Evolutionary conservation across 2,888 invertebrate species (phyloP).

Genomic region (Philhelius pedissequus): DNA sequence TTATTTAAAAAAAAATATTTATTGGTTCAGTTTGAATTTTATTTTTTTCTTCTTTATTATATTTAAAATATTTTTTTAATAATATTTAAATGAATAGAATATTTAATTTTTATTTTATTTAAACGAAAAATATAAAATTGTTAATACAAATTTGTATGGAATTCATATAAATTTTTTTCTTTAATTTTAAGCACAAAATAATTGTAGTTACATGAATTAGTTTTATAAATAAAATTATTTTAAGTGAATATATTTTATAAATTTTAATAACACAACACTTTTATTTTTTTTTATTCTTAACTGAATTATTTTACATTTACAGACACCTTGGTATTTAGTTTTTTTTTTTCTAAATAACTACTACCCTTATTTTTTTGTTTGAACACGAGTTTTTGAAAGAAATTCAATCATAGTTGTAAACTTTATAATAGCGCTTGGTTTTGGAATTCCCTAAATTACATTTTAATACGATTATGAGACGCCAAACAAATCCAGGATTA

Average conservation of each 20-base stretch:
- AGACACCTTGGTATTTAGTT: background rate
- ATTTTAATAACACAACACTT: slow-evolving; percentile 33
- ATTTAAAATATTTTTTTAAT: slow-evolving; percentile 44
- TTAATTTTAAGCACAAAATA: slow-evolving; percentile 20
- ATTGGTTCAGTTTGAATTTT: slow-evolving; percentile 63
- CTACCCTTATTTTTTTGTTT: background rate
- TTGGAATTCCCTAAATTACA: background rate
- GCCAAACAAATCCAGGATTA: background rate
- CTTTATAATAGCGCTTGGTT: background rate
- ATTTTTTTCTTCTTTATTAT: slow-evolving; percentile 8
- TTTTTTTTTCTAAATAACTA: background rate
- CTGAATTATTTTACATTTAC: background rate
- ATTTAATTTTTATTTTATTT: slow-evolving; percentile 15
- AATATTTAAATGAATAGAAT: slow-evolving; percentile 5
- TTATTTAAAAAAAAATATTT: slow-evolving; percentile 51
- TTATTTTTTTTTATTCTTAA: slow-evolving; percentile 5
- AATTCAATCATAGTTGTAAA: background rate
- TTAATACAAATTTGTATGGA: background rate
- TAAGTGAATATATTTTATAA: slow-evolving; percentile 41
- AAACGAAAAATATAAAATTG: slow-evolving; percentile 13
- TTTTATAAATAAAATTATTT: slow-evolving; percentile 31
- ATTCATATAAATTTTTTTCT: slow-evolving; percentile 9
- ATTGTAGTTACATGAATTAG: slow-evolving; percentile 15
- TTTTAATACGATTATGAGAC: background rate
- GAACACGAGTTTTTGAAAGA: background rate